Evolutionary conservation across 1,140 invertebrate genomes (phyloP), one percentile per base, ranked within the genome.

Genomic region (Drosophila pallidifrons): DNA sequence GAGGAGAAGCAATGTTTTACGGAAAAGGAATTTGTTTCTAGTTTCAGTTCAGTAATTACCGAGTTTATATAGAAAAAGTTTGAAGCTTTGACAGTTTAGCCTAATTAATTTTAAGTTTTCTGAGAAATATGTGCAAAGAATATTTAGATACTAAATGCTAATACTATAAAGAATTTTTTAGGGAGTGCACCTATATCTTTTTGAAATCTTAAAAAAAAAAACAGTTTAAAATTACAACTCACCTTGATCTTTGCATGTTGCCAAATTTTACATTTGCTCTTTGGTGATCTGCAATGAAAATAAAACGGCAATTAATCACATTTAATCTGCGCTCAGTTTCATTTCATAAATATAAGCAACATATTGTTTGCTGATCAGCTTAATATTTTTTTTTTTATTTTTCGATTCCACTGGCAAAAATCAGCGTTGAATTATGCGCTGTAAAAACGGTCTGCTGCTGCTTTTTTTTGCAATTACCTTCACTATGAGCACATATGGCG

Each of bases 401-500:
- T 54, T 6, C 11, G 15, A 61, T 25, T 61, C 35, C 38, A 67
- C 49, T 38, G 67, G 28, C 51, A 59, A 16, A 52, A 79, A 83
- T 75, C 65, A 79, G 49, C 47, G 47, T 38, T 10, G 11, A 55
- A 35, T 3, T 13, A 30, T 32, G 11, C 3, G n/a, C 28, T 11
- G 20, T 28, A 47, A 49, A 49, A 11, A 63, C 32, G 3, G 41
- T 7, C 15, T 47, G 20, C 20, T 25, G 20, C 20, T 55, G 10
- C 47, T 65, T 13, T 15, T 15, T 20, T 51, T 64, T 55, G 35
- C 57, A 15, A 10, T 47, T 45, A 30, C 49, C 55, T 49, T 41
- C 32, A 57, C 28, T 47, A 51, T 55, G 35, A 6, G n/a, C 41
- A 16, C 77, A 88, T 81, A 83, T 82, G 80, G 15, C 30, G 61